Conservation (phyloP, 2,113 vertebrate genomes). For the Elachura formosa region DNA sequence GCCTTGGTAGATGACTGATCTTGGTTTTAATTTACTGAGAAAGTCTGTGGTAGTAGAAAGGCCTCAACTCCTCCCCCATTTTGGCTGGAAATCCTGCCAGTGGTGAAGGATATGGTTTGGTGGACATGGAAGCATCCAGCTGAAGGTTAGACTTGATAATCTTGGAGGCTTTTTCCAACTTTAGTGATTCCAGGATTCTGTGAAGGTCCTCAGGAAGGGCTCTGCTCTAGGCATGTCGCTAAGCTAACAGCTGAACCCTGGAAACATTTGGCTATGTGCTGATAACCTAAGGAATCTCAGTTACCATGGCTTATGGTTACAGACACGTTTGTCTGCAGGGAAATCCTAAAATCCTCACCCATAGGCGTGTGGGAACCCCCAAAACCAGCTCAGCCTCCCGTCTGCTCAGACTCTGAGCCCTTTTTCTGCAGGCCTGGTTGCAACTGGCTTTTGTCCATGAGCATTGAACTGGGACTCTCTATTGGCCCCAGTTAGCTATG, state of each 20-base stretch:
- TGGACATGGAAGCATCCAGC: rapidly evolving
- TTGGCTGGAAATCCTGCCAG: not conserved
- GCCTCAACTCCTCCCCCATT: not conserved
- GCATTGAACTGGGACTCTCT: not conserved
- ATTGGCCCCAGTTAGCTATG: not conserved
- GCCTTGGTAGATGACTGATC: rapidly evolving
- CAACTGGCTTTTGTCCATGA: not conserved
- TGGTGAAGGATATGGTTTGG: not conserved
- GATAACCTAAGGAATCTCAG: not conserved
- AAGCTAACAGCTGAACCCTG: not conserved
- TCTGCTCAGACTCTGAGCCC: not conserved
- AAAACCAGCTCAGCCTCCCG: not conserved
- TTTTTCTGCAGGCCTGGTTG: not conserved
- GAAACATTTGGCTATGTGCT: not conserved
- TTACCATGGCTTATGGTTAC: not conserved
- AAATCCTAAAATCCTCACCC: not conserved
- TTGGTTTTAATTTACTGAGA: not conserved
- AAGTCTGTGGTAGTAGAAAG: not conserved
- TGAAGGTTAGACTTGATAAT: not conserved
- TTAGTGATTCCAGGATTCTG: not conserved
- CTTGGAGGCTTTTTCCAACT: not conserved
- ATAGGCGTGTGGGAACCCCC: not conserved
- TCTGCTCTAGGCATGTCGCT: not conserved
- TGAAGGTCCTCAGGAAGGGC: not conserved
- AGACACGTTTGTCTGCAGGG: not conserved